These are phyloP conservation scores for Pipa parva DNA, from an alignment of 2,113 vertebrate species.

Conservation along the genomic window DNA sequence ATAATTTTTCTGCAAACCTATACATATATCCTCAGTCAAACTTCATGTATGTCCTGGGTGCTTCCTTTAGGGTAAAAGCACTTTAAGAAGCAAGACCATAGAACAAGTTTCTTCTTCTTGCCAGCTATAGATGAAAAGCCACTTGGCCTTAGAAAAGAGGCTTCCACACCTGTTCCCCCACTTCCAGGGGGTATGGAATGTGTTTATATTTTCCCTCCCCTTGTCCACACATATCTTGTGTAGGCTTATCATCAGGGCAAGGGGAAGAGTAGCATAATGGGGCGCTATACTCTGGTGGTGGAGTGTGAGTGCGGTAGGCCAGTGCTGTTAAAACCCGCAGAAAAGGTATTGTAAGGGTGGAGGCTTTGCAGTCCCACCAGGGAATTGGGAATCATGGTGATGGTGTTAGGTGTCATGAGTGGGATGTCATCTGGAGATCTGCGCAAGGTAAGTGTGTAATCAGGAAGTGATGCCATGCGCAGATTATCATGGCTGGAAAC, in stretches of 20 bases:
- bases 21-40: neutral
- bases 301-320: constrained; percentile 98
- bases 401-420: constrained; percentile 97
- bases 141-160: constrained; percentile 8
- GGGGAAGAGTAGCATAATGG: constrained; percentile 43
- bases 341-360: constrained; percentile 97
- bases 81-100: constrained; percentile 28
- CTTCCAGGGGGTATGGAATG: constrained; percentile 34
- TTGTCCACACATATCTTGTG: constrained; percentile 27
- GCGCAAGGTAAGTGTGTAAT: constrained; percentile 93
- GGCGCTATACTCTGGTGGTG: constrained; percentile 96
- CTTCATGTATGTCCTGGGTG: constrained; percentile 9
- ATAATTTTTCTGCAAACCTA: constrained; percentile 10
- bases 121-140: constrained; percentile 3
- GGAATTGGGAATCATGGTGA: constrained; percentile 98
- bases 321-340: constrained; percentile 91
- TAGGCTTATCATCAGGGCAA: constrained; percentile 49
- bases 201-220: constrained; percentile 19
- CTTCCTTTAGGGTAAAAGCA: constrained; percentile 31
- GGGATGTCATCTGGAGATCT: constrained; percentile 97
- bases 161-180: constrained; percentile 21
- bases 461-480: constrained; percentile 83
- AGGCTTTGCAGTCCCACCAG: constrained; percentile 94
- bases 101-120: constrained; percentile 17
- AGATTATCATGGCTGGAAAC: constrained; percentile 79